phyloP scores from a whole-genome alignment of 2,888 invertebrate species.

The Catocala fraxini region DNA sequence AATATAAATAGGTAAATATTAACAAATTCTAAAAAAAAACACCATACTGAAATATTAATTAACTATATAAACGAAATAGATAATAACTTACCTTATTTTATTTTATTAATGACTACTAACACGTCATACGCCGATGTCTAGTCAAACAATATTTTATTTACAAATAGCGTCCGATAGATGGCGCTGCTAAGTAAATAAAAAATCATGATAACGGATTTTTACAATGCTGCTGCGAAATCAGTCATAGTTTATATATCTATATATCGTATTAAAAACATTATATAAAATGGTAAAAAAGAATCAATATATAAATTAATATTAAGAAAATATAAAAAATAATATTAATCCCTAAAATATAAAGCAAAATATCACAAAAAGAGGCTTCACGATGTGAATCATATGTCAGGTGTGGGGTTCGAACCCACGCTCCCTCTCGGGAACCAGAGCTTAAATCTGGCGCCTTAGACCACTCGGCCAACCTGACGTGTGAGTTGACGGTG shows the following conservation, averaged over 20 bases:
- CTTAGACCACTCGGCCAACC: slow-evolving; percentile 95
- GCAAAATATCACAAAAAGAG: not conserved
- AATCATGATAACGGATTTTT: not conserved
- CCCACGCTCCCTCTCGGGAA: slow-evolving; percentile 94
- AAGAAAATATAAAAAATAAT: not conserved
- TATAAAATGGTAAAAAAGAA: not conserved
- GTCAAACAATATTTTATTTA: not conserved
- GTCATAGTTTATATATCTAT: too few relatives aligned
- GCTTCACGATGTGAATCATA: slow-evolving; percentile 9
- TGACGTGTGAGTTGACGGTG: slow-evolving; percentile 70
- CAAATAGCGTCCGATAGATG: slow-evolving; percentile 6
- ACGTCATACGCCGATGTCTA: too few relatives aligned
- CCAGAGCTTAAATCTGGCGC: slow-evolving; percentile 95
- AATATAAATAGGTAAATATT: too few relatives aligned
- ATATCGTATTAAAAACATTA: too few relatives aligned
- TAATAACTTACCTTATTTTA: too few relatives aligned
- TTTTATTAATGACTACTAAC: too few relatives aligned
- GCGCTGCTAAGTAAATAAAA: slow-evolving; percentile 7
- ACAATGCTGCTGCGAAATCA: too few relatives aligned
- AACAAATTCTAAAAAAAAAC: too few relatives aligned
- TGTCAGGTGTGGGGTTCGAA: slow-evolving; percentile 94
- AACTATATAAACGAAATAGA: too few relatives aligned
- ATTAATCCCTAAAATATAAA: not conserved
- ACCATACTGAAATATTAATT: too few relatives aligned
- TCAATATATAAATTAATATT: not conserved